Conservation (phyloP, 2,888 invertebrate genomes). For the Drosophila kuntzei region DNA sequence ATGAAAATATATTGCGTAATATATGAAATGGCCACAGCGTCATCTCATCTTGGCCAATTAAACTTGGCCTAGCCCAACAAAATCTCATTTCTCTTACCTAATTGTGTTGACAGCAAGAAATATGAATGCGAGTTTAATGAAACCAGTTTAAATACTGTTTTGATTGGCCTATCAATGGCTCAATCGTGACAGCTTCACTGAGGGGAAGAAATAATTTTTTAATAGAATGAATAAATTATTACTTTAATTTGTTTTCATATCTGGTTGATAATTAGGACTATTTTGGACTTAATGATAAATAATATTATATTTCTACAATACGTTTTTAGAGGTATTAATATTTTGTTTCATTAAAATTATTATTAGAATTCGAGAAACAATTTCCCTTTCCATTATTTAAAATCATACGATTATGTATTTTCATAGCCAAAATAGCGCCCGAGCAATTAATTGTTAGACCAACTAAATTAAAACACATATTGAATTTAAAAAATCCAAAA, state of each 20-base stretch:
- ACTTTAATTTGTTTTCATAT: neutral
- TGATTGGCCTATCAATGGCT: neutral
- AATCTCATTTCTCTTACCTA: slow-evolving; percentile 7
- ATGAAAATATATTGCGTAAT: slow-evolving; percentile 42
- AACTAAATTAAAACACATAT: neutral
- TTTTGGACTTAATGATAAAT: neutral
- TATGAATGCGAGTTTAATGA: slow-evolving; percentile 11
- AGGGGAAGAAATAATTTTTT: slow-evolving; percentile 8
- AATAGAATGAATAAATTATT: neutral
- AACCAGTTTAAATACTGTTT: slow-evolving; percentile 5
- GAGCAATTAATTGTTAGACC: neutral
- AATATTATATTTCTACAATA: neutral
- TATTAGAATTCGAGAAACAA: no score
- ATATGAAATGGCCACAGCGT: slow-evolving; percentile 17
- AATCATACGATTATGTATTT: neutral
- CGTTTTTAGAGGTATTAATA: neutral
- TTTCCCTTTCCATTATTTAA: no score
- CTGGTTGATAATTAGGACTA: neutral
- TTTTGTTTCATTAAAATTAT: neutral
- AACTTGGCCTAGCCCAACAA: slow-evolving; percentile 18
- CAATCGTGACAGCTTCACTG: neutral
- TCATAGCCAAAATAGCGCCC: neutral
- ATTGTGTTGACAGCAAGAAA: slow-evolving; percentile 27
- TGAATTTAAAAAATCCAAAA: slow-evolving; percentile 8
- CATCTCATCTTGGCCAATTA: slow-evolving; percentile 19